A percentile compares a stretch with the other conserved stretches of the same genome.
These are phyloP conservation scores for Gymnodraco acuticeps DNA, from an alignment of 2,797 vertebrate species.

Conservation along the genomic window DNA sequence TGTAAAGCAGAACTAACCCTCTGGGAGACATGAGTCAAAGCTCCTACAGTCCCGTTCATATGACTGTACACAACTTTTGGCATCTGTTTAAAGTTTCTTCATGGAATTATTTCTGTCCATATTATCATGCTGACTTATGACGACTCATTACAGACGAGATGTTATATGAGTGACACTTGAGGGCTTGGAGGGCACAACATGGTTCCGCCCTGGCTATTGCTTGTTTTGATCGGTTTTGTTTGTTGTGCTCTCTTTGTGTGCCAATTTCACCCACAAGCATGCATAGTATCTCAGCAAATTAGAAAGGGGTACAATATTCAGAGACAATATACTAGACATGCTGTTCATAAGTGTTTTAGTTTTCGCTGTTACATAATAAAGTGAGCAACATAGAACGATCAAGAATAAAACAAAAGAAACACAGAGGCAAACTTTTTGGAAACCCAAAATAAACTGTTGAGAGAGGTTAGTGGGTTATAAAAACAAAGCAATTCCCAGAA, in stretches of 20 bases:
- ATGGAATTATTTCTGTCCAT: conserved; percentile 44
- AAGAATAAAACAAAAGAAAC: conserved; percentile 35
- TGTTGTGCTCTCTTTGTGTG: conserved; percentile 15
- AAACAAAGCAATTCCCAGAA: conserved; percentile 69
- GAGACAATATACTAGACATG: conserved; percentile 6
- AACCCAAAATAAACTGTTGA: conserved; percentile 46
- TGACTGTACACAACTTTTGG: conserved; percentile 51
- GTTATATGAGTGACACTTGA: conserved; percentile 26
- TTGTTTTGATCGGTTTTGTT: conserved; percentile 46
- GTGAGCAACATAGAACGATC: conserved; percentile 12
- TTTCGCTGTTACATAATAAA: conserved; percentile 36
- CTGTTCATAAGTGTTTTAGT: conserved; percentile 24
- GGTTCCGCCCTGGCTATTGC: conserved; percentile 8
- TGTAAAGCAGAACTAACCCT: conserved; percentile 52
- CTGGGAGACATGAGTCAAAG: conserved; percentile 69
- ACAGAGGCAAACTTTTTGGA: conserved; percentile 27
- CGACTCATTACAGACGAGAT: conserved; percentile 48
- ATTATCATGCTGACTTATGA: conserved; percentile 42
- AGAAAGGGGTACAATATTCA: conserved; percentile 36
- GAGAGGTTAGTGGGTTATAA: conserved; percentile 56
- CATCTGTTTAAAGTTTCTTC: conserved; percentile 26
- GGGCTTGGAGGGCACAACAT: conserved; percentile 6
- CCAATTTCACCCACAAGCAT: conserved; percentile 41
- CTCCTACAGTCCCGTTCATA: conserved; percentile 20
- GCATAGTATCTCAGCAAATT: conserved; percentile 32